These are phyloP conservation scores for Theonella swinhoei DNA, from an alignment of 37 sponge, comb jelly and placozoan species.

Conservation along the genomic window DNA sequence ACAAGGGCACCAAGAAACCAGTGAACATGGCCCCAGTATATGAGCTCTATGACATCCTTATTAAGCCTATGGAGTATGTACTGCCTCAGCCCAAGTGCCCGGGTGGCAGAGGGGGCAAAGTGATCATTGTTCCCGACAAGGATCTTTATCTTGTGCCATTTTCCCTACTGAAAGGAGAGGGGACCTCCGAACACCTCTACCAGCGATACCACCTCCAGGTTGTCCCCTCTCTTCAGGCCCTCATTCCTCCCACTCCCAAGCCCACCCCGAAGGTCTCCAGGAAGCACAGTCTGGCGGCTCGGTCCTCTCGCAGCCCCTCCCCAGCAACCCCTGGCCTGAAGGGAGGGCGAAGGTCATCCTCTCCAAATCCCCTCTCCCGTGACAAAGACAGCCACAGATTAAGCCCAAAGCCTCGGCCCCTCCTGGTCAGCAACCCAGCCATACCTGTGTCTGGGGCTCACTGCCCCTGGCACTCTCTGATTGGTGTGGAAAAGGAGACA, in stretches of 20 bases:
- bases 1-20: constrained; percentile 14
- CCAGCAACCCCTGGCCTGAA: neutral
- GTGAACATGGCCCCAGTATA: constrained; percentile 77
- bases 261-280: neutral
- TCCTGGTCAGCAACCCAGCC: constrained; percentile 84
- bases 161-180: constrained; percentile 72
- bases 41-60: constrained; percentile 87
- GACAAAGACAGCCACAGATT: neutral
- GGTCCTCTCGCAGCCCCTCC: neutral
- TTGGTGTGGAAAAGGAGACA: constrained; percentile 80
- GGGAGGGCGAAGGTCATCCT: neutral
- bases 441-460: constrained; percentile 46
- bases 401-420: neutral
- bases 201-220: constrained; percentile 72
- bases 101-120: constrained; percentile 21
- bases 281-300: neutral
- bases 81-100: constrained; percentile 64
- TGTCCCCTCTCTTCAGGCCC: constrained; percentile 70
- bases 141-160: constrained; percentile 94
- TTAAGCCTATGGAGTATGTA: constrained; percentile 79
- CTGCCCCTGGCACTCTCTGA: constrained; percentile 70
- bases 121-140: constrained; percentile 83
- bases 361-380: constrained; percentile 10
- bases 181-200: constrained; percentile 54
- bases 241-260: constrained; percentile 8